Percentiles rank a stretch among this genome's conserved stretches.
These are phyloP conservation scores for Phrynosoma platyrhinos DNA, from an alignment of 2,113 vertebrate genomes.

Conservation along the genomic window DNA sequence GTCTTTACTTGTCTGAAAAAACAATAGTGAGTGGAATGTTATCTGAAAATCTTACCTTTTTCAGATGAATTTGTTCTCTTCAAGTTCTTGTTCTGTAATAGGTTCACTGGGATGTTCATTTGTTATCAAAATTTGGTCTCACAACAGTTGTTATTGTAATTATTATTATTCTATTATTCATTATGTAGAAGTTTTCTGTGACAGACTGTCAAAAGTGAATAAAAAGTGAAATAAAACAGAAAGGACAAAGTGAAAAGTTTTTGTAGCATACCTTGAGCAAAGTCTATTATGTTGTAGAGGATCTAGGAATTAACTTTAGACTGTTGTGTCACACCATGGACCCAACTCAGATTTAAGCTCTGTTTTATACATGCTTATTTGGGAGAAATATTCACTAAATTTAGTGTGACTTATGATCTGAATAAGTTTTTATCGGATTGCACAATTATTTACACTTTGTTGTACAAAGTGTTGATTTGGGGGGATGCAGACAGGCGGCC, in stretches of 20 bases:
- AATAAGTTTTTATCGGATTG: neutral
- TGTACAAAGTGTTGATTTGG: neutral
- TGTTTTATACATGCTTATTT: neutral
- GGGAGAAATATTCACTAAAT: too few relatives aligned
- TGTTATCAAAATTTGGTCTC: neutral
- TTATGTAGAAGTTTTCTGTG: constrained; percentile 4
- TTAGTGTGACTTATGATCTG: neutral
- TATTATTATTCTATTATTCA: neutral
- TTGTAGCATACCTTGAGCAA: neutral
- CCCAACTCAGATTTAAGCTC: neutral
- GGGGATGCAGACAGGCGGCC: too few relatives aligned
- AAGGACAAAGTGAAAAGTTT: neutral
- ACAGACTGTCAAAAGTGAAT: constrained; percentile 20
- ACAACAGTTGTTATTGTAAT: neutral
- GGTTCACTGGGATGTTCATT: neutral
- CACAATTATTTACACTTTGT: neutral
- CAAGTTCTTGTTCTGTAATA: neutral
- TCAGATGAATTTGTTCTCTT: neutral
- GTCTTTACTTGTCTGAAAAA: neutral
- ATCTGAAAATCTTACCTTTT: neutral
- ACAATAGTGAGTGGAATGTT: neutral
- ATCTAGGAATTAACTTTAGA: neutral
- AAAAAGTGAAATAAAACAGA: neutral
- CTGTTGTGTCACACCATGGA: neutral
- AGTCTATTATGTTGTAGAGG: too few relatives aligned